These are phyloP conservation scores for Oopsacas minuta DNA, from an alignment of 37 sponge, comb jelly and placozoan genomes.

Conservation along the genomic window DNA sequence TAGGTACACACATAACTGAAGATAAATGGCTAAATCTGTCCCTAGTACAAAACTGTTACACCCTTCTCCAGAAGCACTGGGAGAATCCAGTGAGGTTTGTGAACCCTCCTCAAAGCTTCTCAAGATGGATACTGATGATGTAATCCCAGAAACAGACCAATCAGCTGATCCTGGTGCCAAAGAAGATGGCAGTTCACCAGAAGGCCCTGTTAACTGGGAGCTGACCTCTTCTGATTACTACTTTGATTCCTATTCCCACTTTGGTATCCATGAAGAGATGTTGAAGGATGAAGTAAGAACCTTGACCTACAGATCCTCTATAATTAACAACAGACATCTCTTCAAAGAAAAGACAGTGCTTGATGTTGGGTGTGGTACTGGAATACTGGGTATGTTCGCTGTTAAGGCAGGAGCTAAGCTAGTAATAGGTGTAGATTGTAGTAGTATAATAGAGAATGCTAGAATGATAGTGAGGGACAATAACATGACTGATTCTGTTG, in stretches of 20 bases:
- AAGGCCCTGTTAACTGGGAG: constrained; percentile 20
- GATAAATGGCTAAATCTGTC: neutral
- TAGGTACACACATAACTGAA: neutral
- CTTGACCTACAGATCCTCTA: constrained; percentile 79
- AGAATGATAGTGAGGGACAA: constrained; percentile 62
- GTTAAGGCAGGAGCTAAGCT: constrained; percentile 82
- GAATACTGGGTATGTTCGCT: constrained; percentile 90
- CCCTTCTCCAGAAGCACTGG: neutral
- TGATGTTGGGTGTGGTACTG: constrained; percentile 97
- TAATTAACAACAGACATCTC: constrained; percentile 91
- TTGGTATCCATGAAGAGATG: constrained; percentile 98
- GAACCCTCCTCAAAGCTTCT: constrained; percentile 1
- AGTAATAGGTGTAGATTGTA: constrained; percentile 80
- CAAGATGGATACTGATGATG: neutral
- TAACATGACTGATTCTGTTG: constrained; percentile 35
- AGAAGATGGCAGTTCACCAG: neutral
- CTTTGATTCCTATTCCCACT: constrained; percentile 97
- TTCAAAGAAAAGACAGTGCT: constrained; percentile 78
- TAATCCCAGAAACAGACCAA: neutral
- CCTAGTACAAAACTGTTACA: neutral
- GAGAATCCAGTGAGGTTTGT: neutral
- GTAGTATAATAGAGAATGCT: constrained; percentile 70
- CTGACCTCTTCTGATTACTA: constrained; percentile 89
- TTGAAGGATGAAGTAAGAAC: constrained; percentile 90
- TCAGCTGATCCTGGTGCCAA: neutral